Evolutionary conservation across 2,888 invertebrate species (phyloP).

Genomic region (Aphodius sticticus): DNA sequence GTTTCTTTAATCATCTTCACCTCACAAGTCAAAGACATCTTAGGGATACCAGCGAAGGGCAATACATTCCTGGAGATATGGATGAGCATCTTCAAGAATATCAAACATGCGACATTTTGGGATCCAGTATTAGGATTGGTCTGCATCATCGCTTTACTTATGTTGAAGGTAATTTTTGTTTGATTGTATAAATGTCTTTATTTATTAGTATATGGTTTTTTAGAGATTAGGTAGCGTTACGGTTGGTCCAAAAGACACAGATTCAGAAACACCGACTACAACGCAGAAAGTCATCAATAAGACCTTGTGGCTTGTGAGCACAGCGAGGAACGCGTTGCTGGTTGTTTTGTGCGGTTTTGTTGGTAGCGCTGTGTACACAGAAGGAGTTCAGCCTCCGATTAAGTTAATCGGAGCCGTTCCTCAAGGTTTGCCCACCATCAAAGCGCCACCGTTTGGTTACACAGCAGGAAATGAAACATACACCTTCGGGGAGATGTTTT

Average conservation of each 20-base stretch:
- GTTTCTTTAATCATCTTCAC: constrained; percentile 88
- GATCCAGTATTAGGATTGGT: constrained; percentile 78
- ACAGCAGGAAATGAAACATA: constrained; percentile 66
- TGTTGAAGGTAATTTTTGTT: constrained; percentile 72
- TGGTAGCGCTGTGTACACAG: constrained; percentile 69
- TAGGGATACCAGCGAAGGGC: constrained; percentile 77
- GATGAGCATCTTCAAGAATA: constrained; percentile 73
- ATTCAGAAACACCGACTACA: constrained; percentile 36
- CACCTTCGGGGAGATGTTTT: constrained; percentile 75
- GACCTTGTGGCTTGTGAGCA: constrained; percentile 77
- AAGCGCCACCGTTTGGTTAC: constrained; percentile 73
- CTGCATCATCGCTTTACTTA: constrained; percentile 78
- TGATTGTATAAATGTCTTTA: no score
- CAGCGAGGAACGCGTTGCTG: constrained; percentile 84
- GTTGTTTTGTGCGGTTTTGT: constrained; percentile 78
- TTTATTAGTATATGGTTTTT: neutral
- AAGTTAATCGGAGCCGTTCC: constrained; percentile 78
- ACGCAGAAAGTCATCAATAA: constrained; percentile 65
- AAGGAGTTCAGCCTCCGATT: constrained; percentile 67
- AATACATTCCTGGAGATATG: constrained; percentile 82
- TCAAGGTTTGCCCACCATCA: constrained; percentile 74
- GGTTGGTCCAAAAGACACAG: constrained; percentile 29
- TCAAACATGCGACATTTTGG: constrained; percentile 71
- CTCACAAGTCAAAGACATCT: constrained; percentile 86
- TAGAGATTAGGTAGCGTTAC: constrained; percentile 31